Conservation (phyloP, 2,888 invertebrate genomes). For the Euzophera pinguis region DNA sequence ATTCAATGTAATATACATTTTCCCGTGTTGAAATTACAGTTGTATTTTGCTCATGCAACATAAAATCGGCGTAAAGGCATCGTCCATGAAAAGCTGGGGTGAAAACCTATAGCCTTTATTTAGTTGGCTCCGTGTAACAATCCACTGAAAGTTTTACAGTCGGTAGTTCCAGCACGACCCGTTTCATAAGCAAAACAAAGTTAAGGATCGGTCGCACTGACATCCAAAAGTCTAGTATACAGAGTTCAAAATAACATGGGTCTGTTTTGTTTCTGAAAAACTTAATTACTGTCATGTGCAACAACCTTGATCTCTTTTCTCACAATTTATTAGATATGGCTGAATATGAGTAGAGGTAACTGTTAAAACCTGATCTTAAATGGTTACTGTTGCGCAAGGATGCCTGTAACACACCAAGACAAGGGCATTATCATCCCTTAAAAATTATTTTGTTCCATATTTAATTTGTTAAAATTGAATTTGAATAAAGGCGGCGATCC, state of each 20-base stretch:
- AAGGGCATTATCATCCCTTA: too few species aligned
- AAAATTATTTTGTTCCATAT: too few species aligned
- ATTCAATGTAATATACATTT: conserved; percentile 74
- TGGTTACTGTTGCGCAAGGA: too few species aligned
- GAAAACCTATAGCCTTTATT: conserved; percentile 64
- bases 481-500: too few species aligned
- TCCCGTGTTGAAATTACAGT: conserved; percentile 71
- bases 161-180: conserved; percentile 44
- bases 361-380: too few species aligned
- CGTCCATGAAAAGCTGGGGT: conserved; percentile 59
- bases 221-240: conserved; percentile 1
- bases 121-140: conserved; percentile 68
- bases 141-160: conserved; percentile 70
- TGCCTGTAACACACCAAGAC: too few species aligned
- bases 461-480: too few species aligned
- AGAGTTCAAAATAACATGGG: conserved; percentile 1
- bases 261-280: too few species aligned
- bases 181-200: conserved; percentile 55
- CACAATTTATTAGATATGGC: too few species aligned
- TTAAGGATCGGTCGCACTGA: conserved; percentile 30
- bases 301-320: too few species aligned
- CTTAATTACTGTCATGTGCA: not conserved
- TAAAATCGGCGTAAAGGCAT: conserved; percentile 72
- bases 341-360: too few species aligned
- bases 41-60: conserved; percentile 71